Evolutionary conservation across 64 coral and sea anemone genomes (phyloP), one percentile per base, ranked within the genome.

Genomic region (Porites australiensis): DNA sequence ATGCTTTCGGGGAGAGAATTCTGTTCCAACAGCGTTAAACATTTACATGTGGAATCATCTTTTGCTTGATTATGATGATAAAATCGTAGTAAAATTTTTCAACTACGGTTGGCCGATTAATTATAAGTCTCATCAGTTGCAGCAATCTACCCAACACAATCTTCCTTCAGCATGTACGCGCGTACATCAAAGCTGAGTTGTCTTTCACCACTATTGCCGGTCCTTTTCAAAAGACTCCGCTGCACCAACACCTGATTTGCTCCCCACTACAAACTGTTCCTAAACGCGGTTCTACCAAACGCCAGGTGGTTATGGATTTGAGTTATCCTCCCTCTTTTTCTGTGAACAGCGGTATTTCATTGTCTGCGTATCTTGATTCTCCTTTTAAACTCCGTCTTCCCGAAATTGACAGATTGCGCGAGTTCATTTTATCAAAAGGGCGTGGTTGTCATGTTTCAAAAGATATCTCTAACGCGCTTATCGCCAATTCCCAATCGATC

Each of bases 101-200:
- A 55, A 11, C 44, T 67, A 67, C 6, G 63, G 82, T 61, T 86
- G 82, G 82, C 63, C 19, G 67, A 86, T 69, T 5, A 86, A 86
- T 60, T 69, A 8, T 13, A 16, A 7, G 52, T 86, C 21, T 6
- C 4, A 2, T 8, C 18, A 16, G 59, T 18, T 58, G 5, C 78
- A 18, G 12, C 3, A 59, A 6, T 60, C 57, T 12, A 27, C 78
- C 8, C 6, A 2, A 3, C 11, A 19, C 4, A 82, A 82, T 59
- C 78, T 61, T 60, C 53, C 53, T 18, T 82, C 78, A 0, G 55
- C 54, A 2, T 14, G 43, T 85, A 15, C 3, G 37, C 3, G 37
- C 67, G 50, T 85, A 85, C 27, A 14, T 85, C 6, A 19, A 67
- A 12, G 69, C 82, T 2, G 82, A 68, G 16, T 14, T 85, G 55